Evolutionary conservation across 1,140 invertebrate genomes (phyloP).

Genomic region (Macrobrachium rosenbergii): DNA sequence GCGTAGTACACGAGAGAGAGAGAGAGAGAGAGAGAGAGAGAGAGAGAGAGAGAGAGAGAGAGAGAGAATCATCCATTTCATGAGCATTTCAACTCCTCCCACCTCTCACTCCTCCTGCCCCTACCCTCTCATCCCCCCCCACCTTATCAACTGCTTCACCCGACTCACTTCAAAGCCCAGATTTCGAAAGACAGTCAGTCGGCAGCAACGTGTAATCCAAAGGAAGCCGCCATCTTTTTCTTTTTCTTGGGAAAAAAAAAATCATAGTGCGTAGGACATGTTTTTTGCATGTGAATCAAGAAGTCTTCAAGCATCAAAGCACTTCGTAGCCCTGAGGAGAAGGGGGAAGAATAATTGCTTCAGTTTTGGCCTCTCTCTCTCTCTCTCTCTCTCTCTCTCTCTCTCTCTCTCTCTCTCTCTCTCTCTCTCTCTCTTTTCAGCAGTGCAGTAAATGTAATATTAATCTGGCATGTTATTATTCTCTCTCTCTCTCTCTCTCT

Average conservation of each 20-base stretch:
- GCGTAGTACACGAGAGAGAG: neutral
- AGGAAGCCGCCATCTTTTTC: too few species aligned
- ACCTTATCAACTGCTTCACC: neutral
- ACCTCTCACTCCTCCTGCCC: neutral
- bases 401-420: conserved; percentile 3
- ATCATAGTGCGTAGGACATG: too few species aligned
- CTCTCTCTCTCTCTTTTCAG: neutral
- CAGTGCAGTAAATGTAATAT: too few species aligned
- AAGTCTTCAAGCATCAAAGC: too few species aligned
- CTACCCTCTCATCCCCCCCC: neutral
- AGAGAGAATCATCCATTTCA: conserved; percentile 6
- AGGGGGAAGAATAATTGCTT: neutral
- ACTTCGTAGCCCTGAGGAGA: too few species aligned
- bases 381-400: conserved; percentile 11
- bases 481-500: neutral
- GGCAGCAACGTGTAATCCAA: too few species aligned
- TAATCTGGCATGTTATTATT: too few species aligned
- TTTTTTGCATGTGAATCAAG: too few species aligned
- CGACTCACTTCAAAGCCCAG: too few species aligned
- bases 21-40: conserved; percentile 11
- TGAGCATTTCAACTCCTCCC: neutral
- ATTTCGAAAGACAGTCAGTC: too few species aligned
- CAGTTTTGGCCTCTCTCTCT: conserved; percentile 5
- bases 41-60: neutral
- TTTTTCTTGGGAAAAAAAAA: too few species aligned